Base-by-base conservation (phyloP, 2,797 vertebrate genomes). In the Salarias fasciatus region DNA sequence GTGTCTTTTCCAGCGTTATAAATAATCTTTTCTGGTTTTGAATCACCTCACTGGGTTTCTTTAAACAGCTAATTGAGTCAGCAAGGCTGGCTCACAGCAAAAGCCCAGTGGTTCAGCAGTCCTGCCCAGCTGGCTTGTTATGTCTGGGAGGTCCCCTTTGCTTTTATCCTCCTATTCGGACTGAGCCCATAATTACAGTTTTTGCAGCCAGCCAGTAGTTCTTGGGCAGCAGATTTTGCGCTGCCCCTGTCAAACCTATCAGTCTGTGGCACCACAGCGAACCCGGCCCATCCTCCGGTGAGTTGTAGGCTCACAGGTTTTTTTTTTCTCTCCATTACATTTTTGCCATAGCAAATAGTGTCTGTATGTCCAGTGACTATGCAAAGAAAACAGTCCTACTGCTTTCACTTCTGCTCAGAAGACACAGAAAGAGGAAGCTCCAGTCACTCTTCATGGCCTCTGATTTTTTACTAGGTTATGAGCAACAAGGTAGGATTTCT, bases 381-480 rank as follows among this genome's bases (percentile, higher is more conserved):
- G 83, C 70, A 89, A 83, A 89, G 83, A 80, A 54, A 70, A 57
- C 73, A 79, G 78, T 83, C 70, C 64, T 70, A 50, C 75, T 64
- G 63, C 84, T 92, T 92, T 93, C 90, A 89, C 90, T 93, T 93
- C 92, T 92, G 82, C 87, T 46, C 73, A 5, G 66, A 73, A 24
- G 61, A 79, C 43, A 54, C 60, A 72, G 51, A 91, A 91, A 86
- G 79, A 73, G 84, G 90, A 89, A 93, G 80, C 18, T 3, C 28
- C 49, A 67, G 62, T 68, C 79, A 61, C 67, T 24, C 75, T 51
- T 18, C 24, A 37, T 47, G 33, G 40, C 48, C 30, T 58, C 12
- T 1, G 15, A 31, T 44, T 53, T 41, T 43, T 40, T 24, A 18
- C 18, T 2, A 24, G 18, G 18, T 24, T 24, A 3, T 24, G 18